A percentile compares a stretch with the other conserved stretches of the same genome.
These are phyloP conservation scores for Antheraea assamensis DNA, from an alignment of 2,888 invertebrate genomes.

Conservation along the genomic window DNA sequence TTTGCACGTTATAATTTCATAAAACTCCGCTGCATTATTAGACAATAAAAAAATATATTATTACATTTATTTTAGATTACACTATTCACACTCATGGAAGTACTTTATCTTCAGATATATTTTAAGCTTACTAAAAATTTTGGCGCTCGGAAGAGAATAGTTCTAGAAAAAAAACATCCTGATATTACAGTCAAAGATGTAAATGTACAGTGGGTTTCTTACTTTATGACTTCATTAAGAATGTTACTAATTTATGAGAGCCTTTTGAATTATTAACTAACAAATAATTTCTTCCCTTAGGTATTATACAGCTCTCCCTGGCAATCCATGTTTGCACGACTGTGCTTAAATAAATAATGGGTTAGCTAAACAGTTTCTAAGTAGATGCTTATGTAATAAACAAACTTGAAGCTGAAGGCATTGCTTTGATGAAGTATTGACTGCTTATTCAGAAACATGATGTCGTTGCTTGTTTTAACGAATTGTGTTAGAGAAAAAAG, in stretches of 20 bases:
- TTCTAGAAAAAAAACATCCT: too few relatives aligned
- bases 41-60: too few relatives aligned
- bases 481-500: background rate
- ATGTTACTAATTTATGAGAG: background rate
- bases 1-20: too few relatives aligned
- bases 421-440: background rate
- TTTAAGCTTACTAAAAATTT: too few relatives aligned
- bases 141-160: too few relatives aligned
- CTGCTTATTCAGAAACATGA: background rate
- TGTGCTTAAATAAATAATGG: slow-evolving; percentile 13
- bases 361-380: background rate
- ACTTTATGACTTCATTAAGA: background rate
- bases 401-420: background rate
- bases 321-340: slow-evolving; percentile 9
- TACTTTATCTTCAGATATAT: too few relatives aligned
- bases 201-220: too few relatives aligned
- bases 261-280: background rate
- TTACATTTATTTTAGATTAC: too few relatives aligned
- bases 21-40: too few relatives aligned
- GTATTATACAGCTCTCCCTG: background rate
- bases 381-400: slow-evolving; percentile 1
- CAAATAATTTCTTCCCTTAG: background rate
- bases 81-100: too few relatives aligned
- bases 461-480: background rate
- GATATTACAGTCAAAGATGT: too few relatives aligned